Conservation (phyloP, 2,797 vertebrate species). For the Varecia variegata region DNA sequence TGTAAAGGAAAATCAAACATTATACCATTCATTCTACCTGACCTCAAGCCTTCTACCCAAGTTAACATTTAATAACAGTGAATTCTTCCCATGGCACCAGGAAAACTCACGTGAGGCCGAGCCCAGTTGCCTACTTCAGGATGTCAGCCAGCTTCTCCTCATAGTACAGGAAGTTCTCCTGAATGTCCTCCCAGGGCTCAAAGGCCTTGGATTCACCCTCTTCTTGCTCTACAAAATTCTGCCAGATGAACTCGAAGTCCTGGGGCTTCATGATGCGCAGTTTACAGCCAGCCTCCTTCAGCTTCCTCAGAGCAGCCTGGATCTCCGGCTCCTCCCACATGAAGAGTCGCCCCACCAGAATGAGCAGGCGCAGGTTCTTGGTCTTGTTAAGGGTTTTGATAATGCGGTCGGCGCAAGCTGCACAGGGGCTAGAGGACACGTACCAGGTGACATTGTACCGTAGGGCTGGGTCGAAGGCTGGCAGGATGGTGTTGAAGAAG, state of each 20-base stretch:
- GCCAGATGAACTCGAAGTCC: slow-evolving; percentile 95
- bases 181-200: slow-evolving; percentile 96
- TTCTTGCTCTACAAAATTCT: slow-evolving; percentile 93
- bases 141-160: slow-evolving; percentile 93
- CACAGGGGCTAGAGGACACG: slow-evolving; percentile 94
- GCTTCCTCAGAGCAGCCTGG: slow-evolving; percentile 87
- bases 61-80: background rate
- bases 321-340: slow-evolving; percentile 94
- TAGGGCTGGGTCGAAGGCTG: slow-evolving; percentile 82
- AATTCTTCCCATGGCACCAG: background rate
- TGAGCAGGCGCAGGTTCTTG: slow-evolving; percentile 87
- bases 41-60: background rate
- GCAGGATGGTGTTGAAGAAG: slow-evolving; percentile 91
- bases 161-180: slow-evolving; percentile 94
- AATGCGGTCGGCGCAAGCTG: slow-evolving; percentile 88
- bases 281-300: slow-evolving; percentile 90
- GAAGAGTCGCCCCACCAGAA: slow-evolving; percentile 91
- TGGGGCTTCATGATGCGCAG: slow-evolving; percentile 95
- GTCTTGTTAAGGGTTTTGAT: slow-evolving; percentile 84
- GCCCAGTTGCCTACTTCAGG: slow-evolving; percentile 88
- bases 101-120: slow-evolving; percentile 63
- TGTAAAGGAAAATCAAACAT: background rate
- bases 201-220: slow-evolving; percentile 87
- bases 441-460: slow-evolving; percentile 93
- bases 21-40: background rate